phyloP scores from a whole-genome alignment of 1,140 invertebrate genomes.

The Hylyphantes graminicola region DNA sequence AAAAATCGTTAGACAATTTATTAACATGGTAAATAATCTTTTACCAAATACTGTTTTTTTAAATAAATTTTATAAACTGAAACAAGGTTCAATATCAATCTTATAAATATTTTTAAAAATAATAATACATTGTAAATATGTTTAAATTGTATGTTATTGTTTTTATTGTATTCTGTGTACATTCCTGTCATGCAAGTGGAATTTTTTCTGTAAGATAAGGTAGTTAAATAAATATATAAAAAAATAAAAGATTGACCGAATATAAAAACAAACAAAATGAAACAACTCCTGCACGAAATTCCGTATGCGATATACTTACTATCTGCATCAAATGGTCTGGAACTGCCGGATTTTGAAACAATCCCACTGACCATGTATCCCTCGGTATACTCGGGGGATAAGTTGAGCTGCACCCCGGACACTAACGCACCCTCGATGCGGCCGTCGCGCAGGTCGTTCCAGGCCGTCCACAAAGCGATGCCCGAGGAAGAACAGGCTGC shows the following conservation, averaged over 20 bases:
- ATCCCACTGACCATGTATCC: conserved; percentile 76
- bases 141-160: background rate
- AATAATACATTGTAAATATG: background rate
- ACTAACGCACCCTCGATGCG: conserved; percentile 79
- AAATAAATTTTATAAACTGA: background rate
- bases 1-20: no score
- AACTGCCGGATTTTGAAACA: conserved; percentile 40
- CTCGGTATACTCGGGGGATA: conserved; percentile 88
- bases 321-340: conserved; percentile 54
- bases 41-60: no score
- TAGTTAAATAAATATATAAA: no score
- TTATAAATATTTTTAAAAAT: background rate
- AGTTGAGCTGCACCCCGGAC: conserved; percentile 82
- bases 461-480: conserved; percentile 41
- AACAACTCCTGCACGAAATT: background rate
- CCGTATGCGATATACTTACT: background rate
- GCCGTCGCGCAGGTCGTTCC: conserved; percentile 4
- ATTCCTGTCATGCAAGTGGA: no score
- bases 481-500: conserved; percentile 84
- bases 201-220: background rate
- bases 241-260: background rate
- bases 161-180: no score
- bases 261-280: background rate
- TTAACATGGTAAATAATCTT: no score
- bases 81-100: background rate